Conservation (phyloP, 2,797 vertebrate species). For the Melanogrammus aeglefinus region DNA sequence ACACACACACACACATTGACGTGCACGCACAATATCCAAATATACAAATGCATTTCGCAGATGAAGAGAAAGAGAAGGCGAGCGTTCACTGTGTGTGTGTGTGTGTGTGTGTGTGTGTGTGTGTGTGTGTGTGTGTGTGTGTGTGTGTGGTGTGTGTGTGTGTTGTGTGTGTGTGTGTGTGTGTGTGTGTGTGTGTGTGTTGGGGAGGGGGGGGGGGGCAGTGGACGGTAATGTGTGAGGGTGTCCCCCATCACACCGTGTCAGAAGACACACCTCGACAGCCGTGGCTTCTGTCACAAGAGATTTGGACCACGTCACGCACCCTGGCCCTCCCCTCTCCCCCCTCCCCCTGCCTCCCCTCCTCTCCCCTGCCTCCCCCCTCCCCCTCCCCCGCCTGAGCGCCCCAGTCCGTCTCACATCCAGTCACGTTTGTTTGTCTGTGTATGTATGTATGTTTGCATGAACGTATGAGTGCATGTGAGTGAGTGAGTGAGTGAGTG, state of each 20-base stretch:
- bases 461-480: no score
- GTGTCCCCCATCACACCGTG: conserved; percentile 60
- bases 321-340: conserved; percentile 54
- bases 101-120: no score
- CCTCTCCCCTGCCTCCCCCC: conserved; percentile 22
- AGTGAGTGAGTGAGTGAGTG: no score
- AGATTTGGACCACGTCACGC: conserved; percentile 55
- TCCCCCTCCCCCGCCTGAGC: conserved; percentile 40
- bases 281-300: conserved; percentile 64
- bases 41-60: conserved; percentile 23
- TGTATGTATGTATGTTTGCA: no score
- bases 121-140: no score
- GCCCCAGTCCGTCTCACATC: conserved; percentile 13
- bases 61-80: no score
- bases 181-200: no score
- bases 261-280: conserved; percentile 65
- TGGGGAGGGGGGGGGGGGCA: conserved; percentile 1
- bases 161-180: no score
- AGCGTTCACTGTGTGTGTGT: neutral
- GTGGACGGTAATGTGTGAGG: conserved; percentile 64
- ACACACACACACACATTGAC: conserved; percentile 9
- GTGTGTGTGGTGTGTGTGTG: no score
- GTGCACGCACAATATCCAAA: conserved; percentile 29
- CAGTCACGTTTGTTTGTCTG: conserved; percentile 14
- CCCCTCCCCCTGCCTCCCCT: conserved; percentile 47